These are phyloP conservation scores for Clunio marinus DNA, from an alignment of 2,888 invertebrate species.

Conservation along the genomic window DNA sequence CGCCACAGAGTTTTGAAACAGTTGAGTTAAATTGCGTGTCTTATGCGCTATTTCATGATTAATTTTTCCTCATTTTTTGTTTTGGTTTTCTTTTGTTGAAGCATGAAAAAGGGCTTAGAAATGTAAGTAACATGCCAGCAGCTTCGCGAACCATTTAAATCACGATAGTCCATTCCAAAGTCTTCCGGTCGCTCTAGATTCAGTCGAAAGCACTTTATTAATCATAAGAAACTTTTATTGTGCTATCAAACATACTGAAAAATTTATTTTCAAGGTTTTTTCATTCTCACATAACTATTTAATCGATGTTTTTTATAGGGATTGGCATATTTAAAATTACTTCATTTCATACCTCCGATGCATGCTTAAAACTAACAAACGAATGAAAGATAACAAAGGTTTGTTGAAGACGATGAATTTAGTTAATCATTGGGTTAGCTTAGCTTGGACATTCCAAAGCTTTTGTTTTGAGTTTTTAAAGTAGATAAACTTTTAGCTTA, in stretches of 20 bases:
- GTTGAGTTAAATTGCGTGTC: slow-evolving; percentile 22
- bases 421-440: too few species aligned
- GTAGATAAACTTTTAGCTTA: too few species aligned
- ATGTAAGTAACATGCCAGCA: not conserved
- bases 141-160: not conserved
- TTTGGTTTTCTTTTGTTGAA: too few species aligned
- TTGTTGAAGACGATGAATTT: too few species aligned
- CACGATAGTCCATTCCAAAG: slow-evolving; percentile 14
- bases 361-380: too few species aligned
- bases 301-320: too few species aligned
- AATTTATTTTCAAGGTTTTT: slow-evolving; percentile 26
- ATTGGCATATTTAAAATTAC: too few species aligned
- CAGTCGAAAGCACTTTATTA: not conserved
- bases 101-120: slow-evolving; percentile 11
- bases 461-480: too few species aligned
- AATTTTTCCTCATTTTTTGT: slow-evolving; percentile 9
- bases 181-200: slow-evolving; percentile 21
- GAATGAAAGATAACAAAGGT: too few species aligned
- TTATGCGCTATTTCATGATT: slow-evolving; percentile 35
- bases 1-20: not conserved
- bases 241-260: slow-evolving; percentile 8
- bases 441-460: too few species aligned
- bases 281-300: too few species aligned
- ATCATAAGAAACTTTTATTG: not conserved
- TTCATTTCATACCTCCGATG: too few species aligned